Conservation (phyloP, 2,113 vertebrate genomes). For the Oreochromis tanganicae region DNA sequence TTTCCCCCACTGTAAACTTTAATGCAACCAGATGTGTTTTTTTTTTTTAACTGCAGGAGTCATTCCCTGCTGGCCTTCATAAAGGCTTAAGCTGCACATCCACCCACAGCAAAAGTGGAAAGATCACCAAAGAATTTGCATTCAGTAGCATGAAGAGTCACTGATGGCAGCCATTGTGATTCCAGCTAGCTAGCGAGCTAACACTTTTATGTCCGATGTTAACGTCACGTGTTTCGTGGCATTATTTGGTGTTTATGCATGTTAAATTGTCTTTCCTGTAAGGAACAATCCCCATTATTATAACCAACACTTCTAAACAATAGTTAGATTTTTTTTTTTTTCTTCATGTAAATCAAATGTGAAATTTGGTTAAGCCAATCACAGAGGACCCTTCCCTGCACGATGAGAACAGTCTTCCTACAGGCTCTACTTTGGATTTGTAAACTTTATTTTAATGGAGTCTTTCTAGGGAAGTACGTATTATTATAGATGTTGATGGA, state of each 20-base stretch:
- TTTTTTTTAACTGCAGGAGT: not conserved
- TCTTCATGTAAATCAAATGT: not conserved
- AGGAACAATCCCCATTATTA: not conserved
- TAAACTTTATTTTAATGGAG: not conserved
- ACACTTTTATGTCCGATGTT: not conserved
- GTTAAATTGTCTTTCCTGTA: not conserved
- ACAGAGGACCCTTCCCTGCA: not conserved
- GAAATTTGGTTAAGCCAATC: not conserved
- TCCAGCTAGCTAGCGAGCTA: not conserved
- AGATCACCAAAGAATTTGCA: not conserved
- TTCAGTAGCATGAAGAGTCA: not conserved
- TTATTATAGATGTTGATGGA: not conserved
- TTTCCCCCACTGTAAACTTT: not conserved
- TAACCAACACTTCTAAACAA: not conserved
- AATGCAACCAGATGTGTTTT: not conserved
- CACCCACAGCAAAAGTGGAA: not conserved
- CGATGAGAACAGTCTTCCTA: not conserved
- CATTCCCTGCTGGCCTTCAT: not conserved
- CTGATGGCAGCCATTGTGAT: not conserved
- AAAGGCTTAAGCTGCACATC: not conserved
- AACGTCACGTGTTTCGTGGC: not conserved
- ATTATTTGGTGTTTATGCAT: not conserved
- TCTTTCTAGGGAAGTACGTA: not conserved
- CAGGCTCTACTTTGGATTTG: not conserved
- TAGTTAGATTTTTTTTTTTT: not conserved